These are phyloP conservation scores for Gouania willdenowi DNA, from an alignment of 2,797 vertebrate genomes.

Conservation along the genomic window DNA sequence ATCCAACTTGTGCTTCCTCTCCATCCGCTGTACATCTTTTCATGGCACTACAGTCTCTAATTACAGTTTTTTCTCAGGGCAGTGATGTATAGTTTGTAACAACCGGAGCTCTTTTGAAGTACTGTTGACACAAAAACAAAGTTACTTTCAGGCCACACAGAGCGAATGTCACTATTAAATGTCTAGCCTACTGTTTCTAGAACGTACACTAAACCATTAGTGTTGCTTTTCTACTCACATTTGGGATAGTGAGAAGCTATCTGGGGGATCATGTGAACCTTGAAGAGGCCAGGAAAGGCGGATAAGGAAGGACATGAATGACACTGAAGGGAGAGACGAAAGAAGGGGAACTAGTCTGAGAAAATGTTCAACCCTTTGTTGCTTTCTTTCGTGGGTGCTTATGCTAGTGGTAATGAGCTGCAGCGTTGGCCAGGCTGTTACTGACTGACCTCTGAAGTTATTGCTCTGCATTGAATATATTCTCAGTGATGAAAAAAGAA, in stretches of 20 bases:
- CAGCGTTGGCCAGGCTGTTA: constrained; percentile 7
- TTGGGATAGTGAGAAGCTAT: constrained; percentile 19
- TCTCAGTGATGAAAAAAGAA: too few species aligned
- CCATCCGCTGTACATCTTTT: constrained; percentile 9
- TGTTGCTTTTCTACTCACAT: constrained; percentile 15
- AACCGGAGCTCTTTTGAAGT: constrained; percentile 28
- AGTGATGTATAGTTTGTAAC: constrained; percentile 17
- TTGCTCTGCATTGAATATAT: constrained; percentile 22
- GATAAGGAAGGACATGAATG: constrained; percentile 19
- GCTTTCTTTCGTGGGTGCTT: constrained; percentile 56
- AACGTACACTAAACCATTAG: constrained; percentile 3
- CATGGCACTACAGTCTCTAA: constrained; percentile 30
- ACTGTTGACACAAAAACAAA: constrained; percentile 23
- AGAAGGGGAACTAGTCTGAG: constrained; percentile 9
- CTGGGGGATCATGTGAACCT: constrained; percentile 35
- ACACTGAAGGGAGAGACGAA: neutral
- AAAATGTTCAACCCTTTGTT: constrained; percentile 47
- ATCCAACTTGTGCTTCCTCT: constrained; percentile 7
- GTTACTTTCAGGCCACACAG: constrained; percentile 2
- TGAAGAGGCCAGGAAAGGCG: constrained; percentile 36
- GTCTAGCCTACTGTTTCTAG: too few species aligned
- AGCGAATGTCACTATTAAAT: neutral
- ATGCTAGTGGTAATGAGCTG: constrained; percentile 41
- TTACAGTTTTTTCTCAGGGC: constrained; percentile 39
- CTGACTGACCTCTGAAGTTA: constrained; percentile 26